Conservation (phyloP, 2,888 invertebrate species). For the Hypena proboscidalis region DNA sequence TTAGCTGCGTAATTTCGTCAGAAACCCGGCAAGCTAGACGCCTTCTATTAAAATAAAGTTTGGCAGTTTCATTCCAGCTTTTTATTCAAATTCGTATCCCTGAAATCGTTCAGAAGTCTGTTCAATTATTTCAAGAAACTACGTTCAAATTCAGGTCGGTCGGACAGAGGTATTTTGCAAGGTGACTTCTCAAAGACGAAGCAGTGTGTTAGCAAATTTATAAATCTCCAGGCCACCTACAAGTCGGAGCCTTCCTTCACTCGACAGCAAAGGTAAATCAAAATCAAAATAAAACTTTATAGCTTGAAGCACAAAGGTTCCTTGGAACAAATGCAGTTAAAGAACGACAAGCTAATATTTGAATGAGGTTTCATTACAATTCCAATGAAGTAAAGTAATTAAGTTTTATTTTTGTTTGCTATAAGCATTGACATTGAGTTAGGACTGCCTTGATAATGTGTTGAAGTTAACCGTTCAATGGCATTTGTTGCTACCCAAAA, state of each 20-base stretch:
- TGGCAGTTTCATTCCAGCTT: constrained; percentile 17
- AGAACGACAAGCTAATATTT: constrained; percentile 2
- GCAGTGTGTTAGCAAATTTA: constrained; percentile 28
- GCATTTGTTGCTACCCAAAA: too few species aligned
- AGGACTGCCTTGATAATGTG: too few species aligned
- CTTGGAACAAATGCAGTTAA: constrained; percentile 22
- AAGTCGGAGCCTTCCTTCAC: constrained; percentile 23
- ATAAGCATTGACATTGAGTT: too few species aligned
- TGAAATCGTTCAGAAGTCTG: constrained; percentile 9
- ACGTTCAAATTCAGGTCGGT: constrained; percentile 48
- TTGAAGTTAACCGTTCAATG: too few species aligned
- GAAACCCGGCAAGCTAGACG: background rate
- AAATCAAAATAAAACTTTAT: constrained; percentile 56
- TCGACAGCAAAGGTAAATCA: constrained; percentile 45
- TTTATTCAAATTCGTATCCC: constrained; percentile 7
- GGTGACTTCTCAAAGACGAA: constrained; percentile 50
- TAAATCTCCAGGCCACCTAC: constrained; percentile 34
- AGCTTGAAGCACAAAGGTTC: constrained; percentile 45
- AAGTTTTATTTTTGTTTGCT: background rate
- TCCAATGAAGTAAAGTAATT: background rate
- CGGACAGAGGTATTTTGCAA: constrained; percentile 51
- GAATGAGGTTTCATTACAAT: background rate
- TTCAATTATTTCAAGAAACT: constrained; percentile 29
- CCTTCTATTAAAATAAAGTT: constrained; percentile 13
- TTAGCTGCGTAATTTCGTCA: background rate